Evolutionary conservation across 1,140 invertebrate genomes (phyloP), one percentile per base, ranked within the genome.

Genomic region (Drosophila tsacasi): DNA sequence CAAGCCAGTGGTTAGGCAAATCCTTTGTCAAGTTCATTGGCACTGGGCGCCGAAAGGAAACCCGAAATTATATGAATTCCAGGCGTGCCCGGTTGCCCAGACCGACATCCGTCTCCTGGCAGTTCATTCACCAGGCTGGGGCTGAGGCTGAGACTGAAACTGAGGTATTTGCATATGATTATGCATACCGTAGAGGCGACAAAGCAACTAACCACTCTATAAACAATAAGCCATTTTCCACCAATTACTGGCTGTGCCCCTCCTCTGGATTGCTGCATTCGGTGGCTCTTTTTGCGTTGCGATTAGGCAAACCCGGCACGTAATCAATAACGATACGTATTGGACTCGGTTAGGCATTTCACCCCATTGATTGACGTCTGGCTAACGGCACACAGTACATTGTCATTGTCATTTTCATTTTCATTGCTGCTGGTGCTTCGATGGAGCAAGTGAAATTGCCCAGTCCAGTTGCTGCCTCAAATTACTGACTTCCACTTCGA

Each of bases 121-220:
- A 83, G 84, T 87, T 90, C 84, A 79, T 89, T 87, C 84, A 87
- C 84, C 85, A 83, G 30, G 4, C n/a, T 25, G 19, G 3, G n/a
- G 17, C 64, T n/a, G 37, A 19, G 67, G 17, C 21, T 19, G 25
- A 25, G 1, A 25, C 12, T 23, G 42, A 9, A 19, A 10, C 63
- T n/a, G 25, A 21, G 67, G 39, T 9, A 73, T 74, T 69, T 79
- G 66, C 65, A 78, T 83, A 52, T 68, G 78, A 87, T 83, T 86
- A 87, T 86, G 83, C 83, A 85, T 71, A 82, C 71, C 62, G 75
- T 25, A 47, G 27, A 54, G 71, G 78, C 78, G 83, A 66, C 82
- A 81, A 82, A 71, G 64, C 61, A 67, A 50, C 64, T 66, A 81
- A 82, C 79, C 61, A 77, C 62, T 66, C 63, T 30, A 54, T 71